phyloP scores from a whole-genome alignment of 2,113 vertebrate genomes.

The Thinocorus orbignyianus region DNA sequence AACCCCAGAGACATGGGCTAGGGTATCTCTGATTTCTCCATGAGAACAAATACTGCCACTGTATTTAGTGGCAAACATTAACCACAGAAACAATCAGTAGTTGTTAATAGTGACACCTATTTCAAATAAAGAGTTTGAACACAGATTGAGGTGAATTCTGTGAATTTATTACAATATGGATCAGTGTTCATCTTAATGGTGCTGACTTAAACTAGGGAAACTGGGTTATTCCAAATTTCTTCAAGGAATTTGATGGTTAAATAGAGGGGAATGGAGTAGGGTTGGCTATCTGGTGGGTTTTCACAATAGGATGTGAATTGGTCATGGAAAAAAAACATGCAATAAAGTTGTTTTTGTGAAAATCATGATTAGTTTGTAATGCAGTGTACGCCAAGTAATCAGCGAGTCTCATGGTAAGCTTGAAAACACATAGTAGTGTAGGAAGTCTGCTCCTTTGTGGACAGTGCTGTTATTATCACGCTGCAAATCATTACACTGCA shows the following conservation, averaged over 20 bases:
- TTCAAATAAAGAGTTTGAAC: not conserved
- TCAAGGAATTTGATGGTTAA: not conserved
- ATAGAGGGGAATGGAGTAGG: not conserved
- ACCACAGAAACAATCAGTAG: not conserved
- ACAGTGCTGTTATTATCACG: not conserved
- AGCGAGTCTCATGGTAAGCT: not conserved
- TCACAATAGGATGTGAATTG: not conserved
- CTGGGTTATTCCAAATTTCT: not conserved
- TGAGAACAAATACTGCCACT: not conserved
- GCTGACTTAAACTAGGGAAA: not conserved
- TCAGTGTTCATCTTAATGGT: not conserved
- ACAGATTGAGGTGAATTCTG: not conserved
- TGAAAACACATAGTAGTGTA: not conserved
- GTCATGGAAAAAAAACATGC: not conserved
- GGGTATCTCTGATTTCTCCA: not conserved
- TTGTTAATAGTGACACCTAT: not conserved
- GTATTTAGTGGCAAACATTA: not conserved
- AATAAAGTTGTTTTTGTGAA: not conserved
- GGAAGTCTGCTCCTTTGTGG: not conserved
- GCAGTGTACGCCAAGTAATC: not conserved
- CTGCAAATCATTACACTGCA: conserved; percentile 17
- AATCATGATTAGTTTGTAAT: not conserved
- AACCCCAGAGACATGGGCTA: not conserved
- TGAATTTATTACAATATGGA: not conserved
- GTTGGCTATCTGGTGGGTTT: not conserved